Base-by-base conservation (phyloP, 92 coral and sea anemone genomes). In the Galaxea fascicularis region DNA sequence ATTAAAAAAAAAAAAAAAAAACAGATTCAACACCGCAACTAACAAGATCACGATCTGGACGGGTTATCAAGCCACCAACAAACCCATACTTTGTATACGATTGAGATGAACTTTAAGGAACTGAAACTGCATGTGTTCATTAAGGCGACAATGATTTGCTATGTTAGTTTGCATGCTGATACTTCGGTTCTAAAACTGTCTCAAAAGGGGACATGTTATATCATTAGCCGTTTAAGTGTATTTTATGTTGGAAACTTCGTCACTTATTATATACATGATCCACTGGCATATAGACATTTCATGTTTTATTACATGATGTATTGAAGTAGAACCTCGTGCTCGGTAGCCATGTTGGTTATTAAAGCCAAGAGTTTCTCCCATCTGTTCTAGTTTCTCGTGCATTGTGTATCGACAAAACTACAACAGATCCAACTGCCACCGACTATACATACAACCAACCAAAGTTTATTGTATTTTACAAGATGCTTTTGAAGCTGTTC, bases 11-110 rank as follows among this genome's bases (percentile, higher is more conserved):
- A n/a, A n/a, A n/a, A n/a, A n/a, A n/a, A n/a, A n/a, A n/a, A n/a
- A n/a, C n/a, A 69, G 92, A 78, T 30, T 64, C 90, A 63, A 31
- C 88, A 78, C 70, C 90, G 63, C 75, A 45, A 41, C 66, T 80
- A 82, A 77, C 80, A 21, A 89, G 86, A 70, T 65, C 79, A 66
- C 82, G 90, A 20, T 79, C 90, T 58, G 92, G 90, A 71, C 76
- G 84, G 16, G 72, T 31, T 29, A 82, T 88, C 83, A 91, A 78
- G 66, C 74, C 85, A 66, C 70, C 87, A 26, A 88, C 62, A 70
- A 63, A 91, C 21, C 90, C 92, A 30, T 75, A 83, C 72, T 91
- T 78, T 80, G 90, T 89, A 30, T 88, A 88, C 12, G 30, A 17
- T 16, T 35, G 57, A 26, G 52, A 16, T 73, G 12, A 17, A 24